Percentiles rank a stretch among this genome's conserved stretches.
Evolutionary conservation across 2,888 invertebrate genomes (phyloP).

Genomic region (Ceraclea dissimilis): DNA sequence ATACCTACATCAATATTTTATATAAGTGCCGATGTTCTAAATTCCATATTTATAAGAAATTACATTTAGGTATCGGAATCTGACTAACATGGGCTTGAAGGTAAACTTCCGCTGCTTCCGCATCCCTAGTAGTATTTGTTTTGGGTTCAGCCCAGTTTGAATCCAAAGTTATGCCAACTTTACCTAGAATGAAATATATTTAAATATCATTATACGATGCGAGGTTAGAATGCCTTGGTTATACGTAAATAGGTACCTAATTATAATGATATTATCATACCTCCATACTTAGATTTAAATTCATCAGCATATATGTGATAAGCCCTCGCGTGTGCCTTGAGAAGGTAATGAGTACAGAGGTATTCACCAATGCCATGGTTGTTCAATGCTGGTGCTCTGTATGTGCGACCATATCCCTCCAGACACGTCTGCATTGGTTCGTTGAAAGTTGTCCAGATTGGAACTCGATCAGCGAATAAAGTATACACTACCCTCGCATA

Average conservation of each 20-base stretch:
- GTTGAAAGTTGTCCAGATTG: conserved; percentile 71
- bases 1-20: no score
- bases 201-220: no score
- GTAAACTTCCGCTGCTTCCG: conserved; percentile 53
- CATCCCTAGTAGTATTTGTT: conserved; percentile 44
- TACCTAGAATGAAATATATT: conserved; percentile 44
- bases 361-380: conserved; percentile 58
- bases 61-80: no score
- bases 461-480: conserved; percentile 56
- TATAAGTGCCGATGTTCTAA: no score
- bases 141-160: conserved; percentile 55
- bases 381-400: conserved; percentile 52
- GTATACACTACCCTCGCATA: conserved; percentile 56
- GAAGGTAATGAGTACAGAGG: conserved; percentile 60
- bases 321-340: conserved; percentile 67
- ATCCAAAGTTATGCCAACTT: conserved; percentile 55
- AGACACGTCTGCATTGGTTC: conserved; percentile 58
- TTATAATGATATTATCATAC: conserved; percentile 37
- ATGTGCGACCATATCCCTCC: conserved; percentile 51
- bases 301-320: conserved; percentile 56
- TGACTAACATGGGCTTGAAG: conserved; percentile 51
- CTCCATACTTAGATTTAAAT: conserved; percentile 49
- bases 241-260: no score
- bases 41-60: no score
- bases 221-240: no score